phyloP scores from a whole-genome alignment of 2,113 vertebrate species.

The Ameiurus melas region DNA sequence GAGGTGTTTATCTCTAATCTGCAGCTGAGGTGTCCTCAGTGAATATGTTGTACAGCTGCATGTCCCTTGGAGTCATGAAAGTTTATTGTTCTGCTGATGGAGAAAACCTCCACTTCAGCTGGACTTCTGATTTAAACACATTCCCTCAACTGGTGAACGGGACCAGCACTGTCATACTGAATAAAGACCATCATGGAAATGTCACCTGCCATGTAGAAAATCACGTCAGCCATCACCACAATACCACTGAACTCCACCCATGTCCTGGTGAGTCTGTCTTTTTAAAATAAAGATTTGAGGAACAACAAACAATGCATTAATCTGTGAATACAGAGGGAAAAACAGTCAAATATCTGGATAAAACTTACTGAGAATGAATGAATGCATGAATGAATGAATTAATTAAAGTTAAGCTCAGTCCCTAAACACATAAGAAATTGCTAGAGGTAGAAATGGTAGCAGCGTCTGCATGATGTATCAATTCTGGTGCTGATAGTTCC shows the following conservation, averaged over 20 bases:
- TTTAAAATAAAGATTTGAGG: not conserved
- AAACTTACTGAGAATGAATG: not conserved
- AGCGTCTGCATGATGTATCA: no score
- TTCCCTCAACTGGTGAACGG: not conserved
- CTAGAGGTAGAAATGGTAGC: no score
- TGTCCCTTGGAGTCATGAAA: not conserved
- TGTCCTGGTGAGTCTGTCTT: conserved; percentile 30
- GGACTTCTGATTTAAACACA: conserved; percentile 23
- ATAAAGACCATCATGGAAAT: not conserved
- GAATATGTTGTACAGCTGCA: not conserved
- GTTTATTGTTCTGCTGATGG: conserved; percentile 31
- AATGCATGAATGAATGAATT: no score
- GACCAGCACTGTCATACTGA: not conserved
- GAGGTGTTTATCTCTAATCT: not conserved
- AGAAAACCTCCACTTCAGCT: conserved; percentile 1
- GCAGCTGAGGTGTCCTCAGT: conserved; percentile 32
- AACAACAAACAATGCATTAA: not conserved
- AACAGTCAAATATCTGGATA: not conserved
- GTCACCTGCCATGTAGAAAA: conserved; percentile 41
- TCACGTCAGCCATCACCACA: not conserved
- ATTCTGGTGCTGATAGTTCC: no score
- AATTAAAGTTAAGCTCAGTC: no score
- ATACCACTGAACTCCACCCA: not conserved
- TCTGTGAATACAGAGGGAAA: not conserved
- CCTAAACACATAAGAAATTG: no score